Base-by-base conservation (phyloP, 2,797 vertebrate species). In the Pseudotriccus pelzelni region DNA sequence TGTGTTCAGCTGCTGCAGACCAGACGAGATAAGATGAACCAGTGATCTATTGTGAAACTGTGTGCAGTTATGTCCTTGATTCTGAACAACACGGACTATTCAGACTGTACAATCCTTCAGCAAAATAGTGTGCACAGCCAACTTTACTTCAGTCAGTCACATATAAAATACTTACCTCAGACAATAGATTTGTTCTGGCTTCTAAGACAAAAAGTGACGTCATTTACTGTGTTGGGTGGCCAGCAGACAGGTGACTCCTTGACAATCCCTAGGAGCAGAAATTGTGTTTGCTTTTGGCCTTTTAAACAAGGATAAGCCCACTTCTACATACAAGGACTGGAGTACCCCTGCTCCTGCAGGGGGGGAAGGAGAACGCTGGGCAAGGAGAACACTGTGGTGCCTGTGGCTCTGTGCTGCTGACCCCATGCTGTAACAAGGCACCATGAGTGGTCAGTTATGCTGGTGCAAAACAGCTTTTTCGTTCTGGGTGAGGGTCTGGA, bases 341-440 rank as follows among this genome's bases (percentile, higher is more conserved):
- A 74, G 15, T 25, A 3, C 5, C 9, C 21, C 7, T 67, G 37
- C 41, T 63, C 11, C 24, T 43, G 19, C 17, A 50, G 15, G 1
- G 3, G n/a, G 11, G 28, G 22, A 36, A 70, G 15, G 50, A 12
- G 34, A 85, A 8, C 10, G 12, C 30, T 67, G n/a, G 9, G 28
- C 22, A 36, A 70, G 15, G 53, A 12, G 34, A 85, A 9, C 9
- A 14, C 28, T 67, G 46, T 41, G 43, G 16, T 1, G 2, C 39
- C 24, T 69, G 34, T 6, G 4, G 18, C 23, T 28, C 30, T 69
- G 16, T 44, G 23, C 34, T 56, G 25, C 79, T 49, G 50, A 20
- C 4, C 1, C 8, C 4, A 2, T 1, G 2, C 11, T 0, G 0
- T 20, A 70, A 50, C 15, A 41, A 32, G 16, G 50, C n/a, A 43